These are phyloP conservation scores for Bombus soroeensis DNA, from an alignment of 1,140 invertebrate species.

Conservation along the genomic window DNA sequence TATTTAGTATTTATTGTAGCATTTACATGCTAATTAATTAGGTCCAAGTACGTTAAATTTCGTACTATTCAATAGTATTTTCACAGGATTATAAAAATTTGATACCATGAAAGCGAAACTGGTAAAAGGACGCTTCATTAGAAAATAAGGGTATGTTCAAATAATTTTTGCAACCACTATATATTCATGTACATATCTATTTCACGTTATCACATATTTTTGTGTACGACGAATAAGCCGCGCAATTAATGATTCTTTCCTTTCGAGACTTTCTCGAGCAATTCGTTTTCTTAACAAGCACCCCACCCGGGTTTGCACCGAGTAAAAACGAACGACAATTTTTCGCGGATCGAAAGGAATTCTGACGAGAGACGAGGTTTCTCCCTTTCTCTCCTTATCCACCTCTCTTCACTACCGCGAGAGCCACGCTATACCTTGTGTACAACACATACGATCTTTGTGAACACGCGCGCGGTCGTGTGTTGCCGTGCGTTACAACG, in stretches of 20 bases:
- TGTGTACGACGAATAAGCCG: neutral
- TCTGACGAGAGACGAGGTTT: constrained; percentile 24
- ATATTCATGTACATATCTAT: too few relatives aligned
- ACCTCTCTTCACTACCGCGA: neutral
- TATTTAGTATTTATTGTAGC: too few relatives aligned
- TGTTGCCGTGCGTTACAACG: constrained; percentile 26
- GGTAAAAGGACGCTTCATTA: too few relatives aligned
- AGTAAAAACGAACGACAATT: constrained; percentile 6
- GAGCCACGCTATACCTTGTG: neutral
- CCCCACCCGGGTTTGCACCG: neutral
- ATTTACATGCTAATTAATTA: too few relatives aligned
- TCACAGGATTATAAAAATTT: too few relatives aligned
- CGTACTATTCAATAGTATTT: too few relatives aligned
- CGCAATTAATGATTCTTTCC: neutral
- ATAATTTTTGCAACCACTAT: too few relatives aligned
- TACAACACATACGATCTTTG: neutral
- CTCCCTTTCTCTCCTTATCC: constrained; percentile 35
- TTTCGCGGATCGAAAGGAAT: neutral
- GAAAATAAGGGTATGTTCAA: too few relatives aligned
- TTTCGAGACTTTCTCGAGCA: constrained; percentile 23
- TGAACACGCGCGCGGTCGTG: neutral
- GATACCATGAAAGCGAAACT: neutral
- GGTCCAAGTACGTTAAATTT: too few relatives aligned
- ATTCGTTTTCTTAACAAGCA: neutral
- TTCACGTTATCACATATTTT: neutral